Conservation (phyloP, 2,888 invertebrate species). For the Pristionchus japonicus region DNA sequence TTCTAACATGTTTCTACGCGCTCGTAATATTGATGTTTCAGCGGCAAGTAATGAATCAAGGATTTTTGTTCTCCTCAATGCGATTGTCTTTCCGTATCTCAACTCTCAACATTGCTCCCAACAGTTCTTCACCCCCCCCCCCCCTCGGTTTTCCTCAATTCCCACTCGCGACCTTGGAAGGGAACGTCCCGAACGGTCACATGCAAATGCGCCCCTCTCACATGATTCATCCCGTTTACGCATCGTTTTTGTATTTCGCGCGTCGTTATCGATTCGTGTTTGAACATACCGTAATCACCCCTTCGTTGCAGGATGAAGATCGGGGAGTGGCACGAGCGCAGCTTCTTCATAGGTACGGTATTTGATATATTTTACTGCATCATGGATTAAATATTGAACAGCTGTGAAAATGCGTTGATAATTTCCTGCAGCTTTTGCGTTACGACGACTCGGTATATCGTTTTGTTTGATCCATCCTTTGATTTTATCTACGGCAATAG, state of each 20-base stretch:
- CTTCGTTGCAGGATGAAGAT: slow-evolving; percentile 23
- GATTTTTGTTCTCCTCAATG: too few species aligned
- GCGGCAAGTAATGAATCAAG: background rate
- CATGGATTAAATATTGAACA: too few species aligned
- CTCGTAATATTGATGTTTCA: background rate
- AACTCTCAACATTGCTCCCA: too few species aligned
- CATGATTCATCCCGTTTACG: background rate
- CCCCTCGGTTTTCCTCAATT: background rate
- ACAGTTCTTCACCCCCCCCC: background rate
- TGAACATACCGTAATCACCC: background rate
- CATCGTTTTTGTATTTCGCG: background rate
- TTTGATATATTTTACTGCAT: too few species aligned
- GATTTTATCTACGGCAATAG: too few species aligned
- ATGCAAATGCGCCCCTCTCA: background rate
- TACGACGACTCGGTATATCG: too few species aligned
- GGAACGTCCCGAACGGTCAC: background rate
- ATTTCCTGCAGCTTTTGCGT: too few species aligned
- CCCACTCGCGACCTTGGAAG: background rate
- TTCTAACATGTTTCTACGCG: background rate
- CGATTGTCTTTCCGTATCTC: too few species aligned
- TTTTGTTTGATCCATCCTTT: too few species aligned
- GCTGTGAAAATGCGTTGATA: too few species aligned
- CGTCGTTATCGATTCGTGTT: background rate
- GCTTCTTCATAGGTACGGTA: slow-evolving; percentile 51
- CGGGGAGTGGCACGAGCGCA: slow-evolving; percentile 50